Conservation (phyloP, 2,113 vertebrate species). For the Corvus hawaiiensis region DNA sequence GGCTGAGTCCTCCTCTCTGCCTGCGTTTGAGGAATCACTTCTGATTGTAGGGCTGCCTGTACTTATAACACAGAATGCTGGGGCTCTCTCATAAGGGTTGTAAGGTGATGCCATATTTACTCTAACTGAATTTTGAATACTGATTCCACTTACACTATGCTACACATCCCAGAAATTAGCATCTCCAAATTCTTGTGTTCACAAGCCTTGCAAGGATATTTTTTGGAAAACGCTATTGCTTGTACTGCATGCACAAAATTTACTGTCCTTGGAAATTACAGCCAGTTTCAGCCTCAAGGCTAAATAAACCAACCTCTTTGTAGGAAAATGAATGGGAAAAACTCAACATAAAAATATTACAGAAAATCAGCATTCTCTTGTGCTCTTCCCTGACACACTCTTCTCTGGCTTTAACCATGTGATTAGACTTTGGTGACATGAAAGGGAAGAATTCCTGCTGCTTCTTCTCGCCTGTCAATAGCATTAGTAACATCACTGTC, state of each 20-base stretch:
- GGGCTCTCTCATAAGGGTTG: background rate
- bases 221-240: background rate
- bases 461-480: background rate
- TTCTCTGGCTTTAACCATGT: background rate
- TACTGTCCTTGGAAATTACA: background rate
- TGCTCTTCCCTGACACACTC: background rate
- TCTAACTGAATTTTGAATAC: background rate
- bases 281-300: background rate
- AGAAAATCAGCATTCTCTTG: background rate
- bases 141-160: background rate
- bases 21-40: background rate
- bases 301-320: background rate
- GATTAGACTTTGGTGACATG: background rate
- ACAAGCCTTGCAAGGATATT: background rate
- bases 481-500: background rate
- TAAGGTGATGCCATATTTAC: background rate
- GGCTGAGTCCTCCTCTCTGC: background rate
- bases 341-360: background rate
- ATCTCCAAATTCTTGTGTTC: background rate
- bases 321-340: background rate
- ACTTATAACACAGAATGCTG: background rate
- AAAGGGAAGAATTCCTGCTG: background rate
- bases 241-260: background rate
- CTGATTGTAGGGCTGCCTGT: background rate
- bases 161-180: background rate